Base-by-base conservation (phyloP, 2,113 vertebrate genomes). In the Nestor notabilis region DNA sequence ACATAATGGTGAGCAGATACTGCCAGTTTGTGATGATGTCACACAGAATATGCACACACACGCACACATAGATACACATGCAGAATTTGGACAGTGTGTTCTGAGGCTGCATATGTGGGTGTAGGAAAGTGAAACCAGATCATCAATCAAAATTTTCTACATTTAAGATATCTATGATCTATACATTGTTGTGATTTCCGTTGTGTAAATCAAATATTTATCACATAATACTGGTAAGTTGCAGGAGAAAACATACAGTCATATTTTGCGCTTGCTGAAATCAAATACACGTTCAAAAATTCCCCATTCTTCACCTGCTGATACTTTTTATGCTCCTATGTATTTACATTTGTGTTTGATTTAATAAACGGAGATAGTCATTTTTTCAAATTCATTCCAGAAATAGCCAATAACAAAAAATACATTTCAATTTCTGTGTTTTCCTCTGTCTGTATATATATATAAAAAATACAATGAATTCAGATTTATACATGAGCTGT, bases 131-230 rank as follows among this genome's bases (percentile, higher is more conserved):
- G 55, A 90, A 83, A 24, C 10, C 63, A 43, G 20, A 27, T 91
- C 64, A 89, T 96, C 70, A 66, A 6, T 91, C 78, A 93, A 71
- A 95, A 71, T 3, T 65, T 95, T 70, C 39, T 23, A 37, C 7
- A 49, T 87, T 89, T 66, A 64, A 95, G 44, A 60, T 75, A 28
- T 87, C 91, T 74, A 44, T 17, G 27, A 39, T 68, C 72, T 89
- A 49, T 90, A 83, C 24, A 43, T 94, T 91, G 44, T 43, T 90
- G 37, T 72, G 23, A 31, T 80, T 95, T 84, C 66, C 16, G 50
- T 75, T 96, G 72, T 85, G 60, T 77, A 92, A 93, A 87, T 97
- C 68, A 89, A 92, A 72, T 89, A 53, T 84, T 87, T 95, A 56
- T 86, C 20, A 8, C 25, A 8, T 72, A 74, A 71, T 11, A 75